phyloP scores from a whole-genome alignment of 2,797 vertebrate genomes.

The Melanogrammus aeglefinus region DNA sequence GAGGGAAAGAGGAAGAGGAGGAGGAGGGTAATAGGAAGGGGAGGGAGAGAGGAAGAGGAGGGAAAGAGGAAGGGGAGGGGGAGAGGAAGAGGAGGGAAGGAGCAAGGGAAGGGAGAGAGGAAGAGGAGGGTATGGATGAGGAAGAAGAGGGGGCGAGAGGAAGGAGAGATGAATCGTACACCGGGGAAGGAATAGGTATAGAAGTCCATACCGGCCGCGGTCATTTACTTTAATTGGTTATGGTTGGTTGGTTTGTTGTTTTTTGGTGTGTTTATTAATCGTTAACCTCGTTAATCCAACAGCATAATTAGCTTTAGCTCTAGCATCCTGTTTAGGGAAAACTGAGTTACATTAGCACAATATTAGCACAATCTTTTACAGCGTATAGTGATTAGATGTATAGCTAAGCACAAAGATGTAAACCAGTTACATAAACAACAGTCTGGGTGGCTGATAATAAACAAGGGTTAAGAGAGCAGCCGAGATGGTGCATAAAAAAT shows the following conservation, averaged over 20 bases:
- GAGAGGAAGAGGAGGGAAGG: not conserved
- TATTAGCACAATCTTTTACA: too few relatives aligned
- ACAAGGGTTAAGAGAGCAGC: conserved; percentile 21
- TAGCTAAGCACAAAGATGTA: too few relatives aligned
- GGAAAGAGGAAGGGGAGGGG: not conserved
- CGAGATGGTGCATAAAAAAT: conserved; percentile 14
- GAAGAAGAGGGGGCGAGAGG: not conserved
- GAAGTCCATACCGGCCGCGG: not conserved
- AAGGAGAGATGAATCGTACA: not conserved
- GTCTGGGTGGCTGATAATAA: conserved; percentile 26
- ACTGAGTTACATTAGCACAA: too few relatives aligned
- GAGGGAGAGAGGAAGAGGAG: too few relatives aligned
- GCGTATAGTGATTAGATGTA: too few relatives aligned
- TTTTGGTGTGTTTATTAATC: not conserved
- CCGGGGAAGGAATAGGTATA: not conserved
- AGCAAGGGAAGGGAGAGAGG: too few relatives aligned
- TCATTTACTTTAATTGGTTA: not conserved
- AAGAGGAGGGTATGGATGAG: too few relatives aligned
- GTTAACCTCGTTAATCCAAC: not conserved
- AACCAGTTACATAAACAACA: not conserved
- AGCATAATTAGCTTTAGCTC: not conserved
- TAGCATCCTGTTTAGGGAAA: not conserved
- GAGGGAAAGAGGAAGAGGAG: not conserved
- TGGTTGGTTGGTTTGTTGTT: not conserved
- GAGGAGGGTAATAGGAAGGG: not conserved